Conservation (phyloP, 2,797 vertebrate species). For the Hyperoplus lanceolatus region DNA sequence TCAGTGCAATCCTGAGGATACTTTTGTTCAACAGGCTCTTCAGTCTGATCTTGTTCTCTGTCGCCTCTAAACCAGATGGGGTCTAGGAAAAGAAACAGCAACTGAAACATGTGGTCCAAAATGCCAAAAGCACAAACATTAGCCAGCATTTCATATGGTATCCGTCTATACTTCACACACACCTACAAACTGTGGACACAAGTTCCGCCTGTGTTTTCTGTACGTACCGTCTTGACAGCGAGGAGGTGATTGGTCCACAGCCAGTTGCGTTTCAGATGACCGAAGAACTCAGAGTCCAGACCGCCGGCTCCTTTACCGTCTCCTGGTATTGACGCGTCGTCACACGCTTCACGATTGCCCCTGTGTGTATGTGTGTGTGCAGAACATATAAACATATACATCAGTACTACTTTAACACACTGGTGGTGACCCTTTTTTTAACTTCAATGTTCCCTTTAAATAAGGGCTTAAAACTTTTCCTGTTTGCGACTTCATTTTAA, state of each 20-base stretch:
- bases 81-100: conserved; percentile 34
- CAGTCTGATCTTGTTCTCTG: conserved; percentile 85
- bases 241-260: conserved; percentile 95
- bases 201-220: not conserved
- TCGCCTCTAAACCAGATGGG: conserved; percentile 63
- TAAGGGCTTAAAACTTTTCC: too few species aligned
- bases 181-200: not conserved
- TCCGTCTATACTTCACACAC: not conserved
- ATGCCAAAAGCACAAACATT: not conserved
- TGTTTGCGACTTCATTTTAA: too few species aligned
- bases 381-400: not conserved
- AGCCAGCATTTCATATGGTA: not conserved
- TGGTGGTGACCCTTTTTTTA: not conserved
- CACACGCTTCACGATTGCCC: conserved; percentile 88
- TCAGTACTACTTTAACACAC: not conserved
- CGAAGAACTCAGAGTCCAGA: conserved; percentile 93
- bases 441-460: too few species aligned
- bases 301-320: conserved; percentile 93
- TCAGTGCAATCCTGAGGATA: conserved; percentile 82
- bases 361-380: conserved; percentile 69
- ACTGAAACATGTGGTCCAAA: not conserved
- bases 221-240: conserved; percentile 45
- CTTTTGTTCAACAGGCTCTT: conserved; percentile 91
- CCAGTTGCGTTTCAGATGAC: conserved; percentile 97
- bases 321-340: conserved; percentile 91